These are phyloP conservation scores for Celastrina argiolus DNA, from an alignment of 2,888 invertebrate genomes.

Conservation along the genomic window DNA sequence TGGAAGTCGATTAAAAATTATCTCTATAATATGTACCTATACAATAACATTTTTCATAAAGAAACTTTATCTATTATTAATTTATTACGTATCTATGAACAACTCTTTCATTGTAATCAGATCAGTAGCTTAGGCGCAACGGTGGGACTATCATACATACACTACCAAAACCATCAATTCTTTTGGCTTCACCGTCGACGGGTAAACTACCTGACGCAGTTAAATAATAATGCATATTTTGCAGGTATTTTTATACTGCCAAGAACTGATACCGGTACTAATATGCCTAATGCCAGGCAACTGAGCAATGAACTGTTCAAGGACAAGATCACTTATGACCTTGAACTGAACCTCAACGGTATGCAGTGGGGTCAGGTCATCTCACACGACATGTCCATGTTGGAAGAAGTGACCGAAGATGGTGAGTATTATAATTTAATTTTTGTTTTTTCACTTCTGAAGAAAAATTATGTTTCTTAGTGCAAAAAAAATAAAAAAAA, in stretches of 20 bases:
- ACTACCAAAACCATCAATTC: not conserved
- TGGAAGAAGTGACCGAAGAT: not conserved
- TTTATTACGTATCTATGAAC: no score
- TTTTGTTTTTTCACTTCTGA: not conserved
- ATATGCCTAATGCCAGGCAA: slow-evolving; percentile 1
- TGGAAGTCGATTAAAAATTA: no score
- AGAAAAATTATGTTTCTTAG: no score
- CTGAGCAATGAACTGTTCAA: not conserved
- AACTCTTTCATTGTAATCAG: no score
- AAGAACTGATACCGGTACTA: not conserved
- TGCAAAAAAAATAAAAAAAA: no score
- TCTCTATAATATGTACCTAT: no score
- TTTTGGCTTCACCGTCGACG: no score
- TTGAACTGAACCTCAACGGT: not conserved
- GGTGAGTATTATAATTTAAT: not conserved
- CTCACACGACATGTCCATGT: slow-evolving; percentile 19
- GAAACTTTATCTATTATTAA: no score
- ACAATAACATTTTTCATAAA: no score
- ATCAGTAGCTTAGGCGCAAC: no score
- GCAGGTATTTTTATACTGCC: not conserved
- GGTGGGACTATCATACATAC: no score
- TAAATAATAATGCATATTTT: not conserved
- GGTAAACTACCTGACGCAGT: no score
- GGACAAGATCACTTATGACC: not conserved
- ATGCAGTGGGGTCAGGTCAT: slow-evolving; percentile 21